phyloP scores from a whole-genome alignment of 2,113 vertebrate genomes.

The Fukomys damarensis region DNA sequence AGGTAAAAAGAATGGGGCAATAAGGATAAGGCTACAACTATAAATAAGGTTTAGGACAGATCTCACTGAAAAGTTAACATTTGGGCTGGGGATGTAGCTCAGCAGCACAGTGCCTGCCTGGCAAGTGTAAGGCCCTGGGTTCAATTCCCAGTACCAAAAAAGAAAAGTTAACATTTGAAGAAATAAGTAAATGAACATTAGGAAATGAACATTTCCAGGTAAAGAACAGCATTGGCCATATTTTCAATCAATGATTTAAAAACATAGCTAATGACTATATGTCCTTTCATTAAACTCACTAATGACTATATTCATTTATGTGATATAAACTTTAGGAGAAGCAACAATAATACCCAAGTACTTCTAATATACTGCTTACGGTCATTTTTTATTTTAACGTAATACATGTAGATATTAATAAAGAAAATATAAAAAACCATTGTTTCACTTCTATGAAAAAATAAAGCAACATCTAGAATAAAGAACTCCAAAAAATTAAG shows the following conservation, averaged over 20 bases:
- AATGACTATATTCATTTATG: neutral
- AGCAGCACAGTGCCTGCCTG: too few species aligned
- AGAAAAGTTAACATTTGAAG: neutral
- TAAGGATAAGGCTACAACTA: neutral
- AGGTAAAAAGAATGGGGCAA: neutral
- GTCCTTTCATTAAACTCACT: neutral
- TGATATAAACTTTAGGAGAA: conserved; percentile 43
- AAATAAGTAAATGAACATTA: neutral
- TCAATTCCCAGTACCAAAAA: too few species aligned
- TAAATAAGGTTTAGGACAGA: conserved; percentile 14
- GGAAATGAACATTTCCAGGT: neutral
- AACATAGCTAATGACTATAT: neutral
- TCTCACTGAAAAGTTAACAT: neutral
- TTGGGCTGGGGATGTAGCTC: too few species aligned
- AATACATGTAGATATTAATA: neutral
- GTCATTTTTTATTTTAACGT: neutral
- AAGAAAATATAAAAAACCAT: neutral
- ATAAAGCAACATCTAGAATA: neutral
- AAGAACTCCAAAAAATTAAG: neutral
- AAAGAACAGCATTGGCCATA: neutral
- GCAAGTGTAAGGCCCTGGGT: too few species aligned
- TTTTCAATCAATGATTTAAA: neutral
- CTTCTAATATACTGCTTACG: neutral
- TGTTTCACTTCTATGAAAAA: neutral
- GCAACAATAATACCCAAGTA: neutral